These are phyloP conservation scores for Acanthurus leucopareius DNA, from an alignment of 2,797 vertebrate species.

Conservation along the genomic window DNA sequence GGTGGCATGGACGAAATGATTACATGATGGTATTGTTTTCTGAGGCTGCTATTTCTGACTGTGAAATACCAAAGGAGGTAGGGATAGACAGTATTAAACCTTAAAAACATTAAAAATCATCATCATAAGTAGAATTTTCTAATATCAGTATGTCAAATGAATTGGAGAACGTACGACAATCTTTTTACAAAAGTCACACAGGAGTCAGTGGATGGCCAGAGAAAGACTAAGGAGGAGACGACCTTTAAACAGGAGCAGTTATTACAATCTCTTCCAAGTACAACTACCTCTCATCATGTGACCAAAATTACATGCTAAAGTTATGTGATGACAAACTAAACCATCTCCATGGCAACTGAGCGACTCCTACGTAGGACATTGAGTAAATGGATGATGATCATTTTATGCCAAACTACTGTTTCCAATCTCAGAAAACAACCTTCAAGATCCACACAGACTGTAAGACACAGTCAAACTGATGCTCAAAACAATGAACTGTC, in stretches of 20 bases:
- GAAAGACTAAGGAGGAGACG: background rate
- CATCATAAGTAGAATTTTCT: too few species aligned
- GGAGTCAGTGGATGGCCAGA: background rate
- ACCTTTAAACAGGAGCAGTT: background rate
- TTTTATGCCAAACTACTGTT: background rate
- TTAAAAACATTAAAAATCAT: background rate
- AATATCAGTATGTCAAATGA: too few species aligned
- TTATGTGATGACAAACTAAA: background rate
- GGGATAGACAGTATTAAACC: background rate
- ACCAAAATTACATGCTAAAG: background rate
- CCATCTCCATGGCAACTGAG: background rate
- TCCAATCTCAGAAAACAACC: background rate
- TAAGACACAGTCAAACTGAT: background rate
- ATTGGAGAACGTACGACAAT: background rate
- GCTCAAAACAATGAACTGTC: background rate
- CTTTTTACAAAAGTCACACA: background rate
- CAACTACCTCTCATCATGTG: background rate
- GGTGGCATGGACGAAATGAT: background rate
- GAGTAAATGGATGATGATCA: too few species aligned
- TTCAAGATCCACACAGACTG: background rate
- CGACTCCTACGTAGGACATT: background rate
- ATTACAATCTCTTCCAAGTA: background rate
- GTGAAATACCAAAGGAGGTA: background rate
- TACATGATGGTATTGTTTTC: background rate
- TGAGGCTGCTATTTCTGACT: background rate